Percentiles rank a stretch among this genome's conserved stretches.
Conservation (phyloP, 2,888 invertebrate species). For the Isoperla grammatica region DNA sequence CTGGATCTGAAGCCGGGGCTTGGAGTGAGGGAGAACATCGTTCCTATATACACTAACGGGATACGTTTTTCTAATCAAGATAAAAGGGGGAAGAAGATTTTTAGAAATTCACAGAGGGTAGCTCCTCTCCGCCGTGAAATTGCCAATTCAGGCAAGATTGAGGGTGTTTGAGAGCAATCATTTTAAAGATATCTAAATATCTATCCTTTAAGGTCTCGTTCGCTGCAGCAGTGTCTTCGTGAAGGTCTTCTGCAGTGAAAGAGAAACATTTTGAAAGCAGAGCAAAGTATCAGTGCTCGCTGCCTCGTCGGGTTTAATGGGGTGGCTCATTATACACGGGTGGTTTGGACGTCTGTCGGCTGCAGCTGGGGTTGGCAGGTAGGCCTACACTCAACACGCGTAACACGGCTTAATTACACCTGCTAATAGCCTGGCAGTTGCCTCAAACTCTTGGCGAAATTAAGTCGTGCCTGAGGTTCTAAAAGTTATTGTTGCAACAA, state of each 20-base stretch:
- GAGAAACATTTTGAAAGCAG: constrained; percentile 1
- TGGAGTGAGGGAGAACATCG: not conserved
- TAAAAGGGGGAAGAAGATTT: constrained; percentile 16
- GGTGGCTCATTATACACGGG: too few relatives aligned
- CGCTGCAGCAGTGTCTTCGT: not conserved
- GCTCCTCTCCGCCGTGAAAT: constrained; percentile 14
- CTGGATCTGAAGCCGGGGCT: not conserved
- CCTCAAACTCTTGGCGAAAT: too few relatives aligned
- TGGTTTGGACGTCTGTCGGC: too few relatives aligned
- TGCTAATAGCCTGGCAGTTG: too few relatives aligned
- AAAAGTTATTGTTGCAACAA: too few relatives aligned
- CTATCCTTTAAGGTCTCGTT: not conserved
- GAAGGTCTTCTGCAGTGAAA: not conserved
- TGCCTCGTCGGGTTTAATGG: too few relatives aligned
- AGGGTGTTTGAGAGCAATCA: constrained; percentile 19
- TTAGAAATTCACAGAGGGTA: constrained; percentile 14
- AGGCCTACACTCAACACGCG: too few relatives aligned
- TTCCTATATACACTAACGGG: not conserved
- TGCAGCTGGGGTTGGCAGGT: too few relatives aligned
- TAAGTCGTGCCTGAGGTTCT: too few relatives aligned
- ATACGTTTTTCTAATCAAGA: constrained; percentile 19
- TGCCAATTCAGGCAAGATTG: constrained; percentile 17
- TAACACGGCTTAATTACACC: too few relatives aligned
- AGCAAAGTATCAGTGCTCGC: too few relatives aligned
- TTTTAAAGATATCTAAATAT: constrained; percentile 17